phyloP scores from a whole-genome alignment of 2,888 invertebrate species.

The Drosophila colorata region DNA sequence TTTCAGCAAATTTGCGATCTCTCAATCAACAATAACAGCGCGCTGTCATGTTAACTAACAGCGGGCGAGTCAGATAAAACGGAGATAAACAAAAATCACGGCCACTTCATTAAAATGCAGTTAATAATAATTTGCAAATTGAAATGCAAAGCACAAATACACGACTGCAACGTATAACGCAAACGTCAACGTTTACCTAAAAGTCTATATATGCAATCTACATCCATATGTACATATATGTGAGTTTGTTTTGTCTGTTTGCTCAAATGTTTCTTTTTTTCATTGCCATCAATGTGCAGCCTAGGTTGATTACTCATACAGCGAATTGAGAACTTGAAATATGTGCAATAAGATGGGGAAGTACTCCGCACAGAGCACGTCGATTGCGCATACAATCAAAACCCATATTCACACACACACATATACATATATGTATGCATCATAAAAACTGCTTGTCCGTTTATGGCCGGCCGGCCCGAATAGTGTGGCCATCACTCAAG shows the following conservation, averaged over 20 bases:
- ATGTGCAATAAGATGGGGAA: constrained; percentile 59
- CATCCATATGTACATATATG: constrained; percentile 8
- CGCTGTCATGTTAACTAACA: constrained; percentile 51
- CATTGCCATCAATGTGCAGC: constrained; percentile 62
- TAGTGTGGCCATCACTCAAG: constrained; percentile 35
- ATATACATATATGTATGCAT: constrained; percentile 4
- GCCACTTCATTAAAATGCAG: constrained; percentile 56
- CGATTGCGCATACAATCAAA: constrained; percentile 1
- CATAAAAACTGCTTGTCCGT: constrained; percentile 46
- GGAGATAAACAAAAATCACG: constrained; percentile 35
- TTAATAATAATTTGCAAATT: constrained; percentile 50
- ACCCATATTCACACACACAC: not conserved
- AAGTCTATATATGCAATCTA: constrained; percentile 7
- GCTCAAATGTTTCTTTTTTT: constrained; percentile 59
- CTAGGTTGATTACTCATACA: constrained; percentile 51
- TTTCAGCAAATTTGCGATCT: too few species aligned
- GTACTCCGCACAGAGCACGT: constrained; percentile 16
- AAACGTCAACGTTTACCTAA: constrained; percentile 26
- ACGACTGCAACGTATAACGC: constrained; percentile 10
- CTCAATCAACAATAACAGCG: constrained; percentile 31
- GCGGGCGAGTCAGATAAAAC: constrained; percentile 17
- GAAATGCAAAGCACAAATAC: constrained; percentile 48
- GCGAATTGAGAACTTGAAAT: constrained; percentile 38
- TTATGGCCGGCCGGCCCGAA: constrained; percentile 63
- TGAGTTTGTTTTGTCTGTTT: constrained; percentile 46